Percentiles rank a stretch among this genome's conserved stretches.
phyloP scores from a whole-genome alignment of 2,113 vertebrate genomes.

The Saccopteryx leptura region DNA sequence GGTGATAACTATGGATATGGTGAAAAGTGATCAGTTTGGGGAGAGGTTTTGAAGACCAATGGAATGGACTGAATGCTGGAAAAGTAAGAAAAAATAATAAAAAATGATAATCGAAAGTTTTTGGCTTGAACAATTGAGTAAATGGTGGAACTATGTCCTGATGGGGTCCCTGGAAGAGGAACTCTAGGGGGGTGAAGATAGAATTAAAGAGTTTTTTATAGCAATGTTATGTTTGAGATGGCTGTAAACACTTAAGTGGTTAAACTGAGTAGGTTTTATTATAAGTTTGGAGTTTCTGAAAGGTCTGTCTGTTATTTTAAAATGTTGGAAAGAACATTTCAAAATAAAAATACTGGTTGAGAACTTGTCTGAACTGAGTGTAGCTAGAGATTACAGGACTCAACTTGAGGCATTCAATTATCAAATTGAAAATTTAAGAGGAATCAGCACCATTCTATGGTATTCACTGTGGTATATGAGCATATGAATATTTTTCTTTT shows the following conservation, averaged over 20 bases:
- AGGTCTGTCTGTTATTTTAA: background rate
- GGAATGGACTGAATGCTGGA: background rate
- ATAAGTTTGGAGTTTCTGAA: background rate
- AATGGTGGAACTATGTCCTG: background rate
- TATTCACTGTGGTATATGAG: background rate
- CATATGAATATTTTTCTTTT: background rate
- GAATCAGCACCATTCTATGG: background rate
- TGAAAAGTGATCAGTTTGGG: background rate
- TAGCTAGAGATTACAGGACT: background rate
- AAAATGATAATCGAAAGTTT: background rate
- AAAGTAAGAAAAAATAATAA: background rate
- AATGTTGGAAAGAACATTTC: background rate
- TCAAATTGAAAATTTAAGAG: background rate
- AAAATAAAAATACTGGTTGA: background rate
- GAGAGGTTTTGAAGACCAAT: background rate
- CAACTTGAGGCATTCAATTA: background rate
- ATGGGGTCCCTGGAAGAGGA: background rate
- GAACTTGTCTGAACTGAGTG: background rate
- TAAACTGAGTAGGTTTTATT: background rate
- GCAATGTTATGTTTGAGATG: background rate
- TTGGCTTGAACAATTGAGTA: background rate
- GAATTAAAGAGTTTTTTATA: background rate
- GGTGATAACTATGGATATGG: background rate
- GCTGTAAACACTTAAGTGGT: background rate
- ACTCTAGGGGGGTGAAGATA: fast-evolving